A percentile compares a stretch with the other conserved stretches of the same genome.
phyloP scores from a whole-genome alignment of 1,140 invertebrate genomes.

The Drosophila burlai region DNA sequence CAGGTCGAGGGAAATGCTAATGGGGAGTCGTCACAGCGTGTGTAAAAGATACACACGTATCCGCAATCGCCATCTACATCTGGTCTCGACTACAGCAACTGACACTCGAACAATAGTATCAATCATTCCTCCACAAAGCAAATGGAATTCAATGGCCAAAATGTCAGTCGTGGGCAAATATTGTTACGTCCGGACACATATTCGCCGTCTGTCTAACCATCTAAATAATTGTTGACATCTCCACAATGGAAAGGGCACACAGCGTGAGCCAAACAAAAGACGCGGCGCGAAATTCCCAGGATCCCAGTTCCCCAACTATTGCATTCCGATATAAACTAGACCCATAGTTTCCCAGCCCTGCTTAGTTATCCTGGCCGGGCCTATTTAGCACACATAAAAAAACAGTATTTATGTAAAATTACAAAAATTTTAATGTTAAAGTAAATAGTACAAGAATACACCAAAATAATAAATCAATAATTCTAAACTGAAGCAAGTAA shows the following conservation, averaged over 20 bases:
- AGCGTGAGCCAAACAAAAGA: constrained; percentile 44
- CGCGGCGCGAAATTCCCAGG: constrained; percentile 19
- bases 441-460: not conserved
- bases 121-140: constrained; percentile 29
- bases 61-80: constrained; percentile 12
- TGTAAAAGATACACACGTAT: constrained; percentile 27
- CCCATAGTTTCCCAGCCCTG: not conserved
- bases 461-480: not conserved
- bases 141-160: constrained; percentile 41
- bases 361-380: not conserved
- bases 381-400: constrained; percentile 25
- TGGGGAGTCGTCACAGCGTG: not conserved
- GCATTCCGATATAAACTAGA: constrained; percentile 15
- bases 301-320: constrained; percentile 1
- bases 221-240: constrained; percentile 55
- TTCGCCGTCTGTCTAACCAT: constrained; percentile 40
- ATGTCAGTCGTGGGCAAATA: constrained; percentile 34
- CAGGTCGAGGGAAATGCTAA: constrained; percentile 38
- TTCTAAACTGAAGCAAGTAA: too few relatives aligned
- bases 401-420: not conserved
- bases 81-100: not conserved
- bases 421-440: too few relatives aligned
- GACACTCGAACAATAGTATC: constrained; percentile 32
- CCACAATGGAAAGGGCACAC: constrained; percentile 45
- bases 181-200: constrained; percentile 19